Evolutionary conservation across 2,888 invertebrate species (phyloP).

Genomic region (Synergus umbraculus): DNA sequence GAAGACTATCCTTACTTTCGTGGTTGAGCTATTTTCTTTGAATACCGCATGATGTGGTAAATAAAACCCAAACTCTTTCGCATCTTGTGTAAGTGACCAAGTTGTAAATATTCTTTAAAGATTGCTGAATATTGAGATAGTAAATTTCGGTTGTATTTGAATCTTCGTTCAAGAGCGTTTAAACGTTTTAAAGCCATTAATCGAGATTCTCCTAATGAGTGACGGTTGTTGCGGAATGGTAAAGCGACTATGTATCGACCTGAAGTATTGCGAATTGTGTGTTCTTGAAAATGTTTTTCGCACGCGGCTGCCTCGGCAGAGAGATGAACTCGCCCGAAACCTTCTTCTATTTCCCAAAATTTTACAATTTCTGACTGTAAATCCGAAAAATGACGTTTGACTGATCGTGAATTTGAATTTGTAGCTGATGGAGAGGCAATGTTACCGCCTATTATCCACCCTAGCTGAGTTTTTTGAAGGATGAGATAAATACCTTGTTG

Average conservation of each 20-base stretch:
- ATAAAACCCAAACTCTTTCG: no score
- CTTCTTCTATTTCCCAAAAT: constrained; percentile 42
- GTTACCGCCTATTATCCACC: constrained; percentile 51
- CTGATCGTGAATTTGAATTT: neutral
- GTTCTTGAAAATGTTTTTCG: constrained; percentile 38
- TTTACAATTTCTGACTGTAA: neutral
- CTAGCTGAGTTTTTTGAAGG: constrained; percentile 53
- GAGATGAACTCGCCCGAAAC: neutral
- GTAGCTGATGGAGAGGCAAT: neutral
- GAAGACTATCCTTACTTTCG: no score
- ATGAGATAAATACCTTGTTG: constrained; percentile 39
- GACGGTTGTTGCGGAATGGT: constrained; percentile 29
- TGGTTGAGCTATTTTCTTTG: no score
- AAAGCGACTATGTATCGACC: constrained; percentile 41
- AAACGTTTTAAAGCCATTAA: constrained; percentile 2
- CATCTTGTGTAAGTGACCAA: no score
- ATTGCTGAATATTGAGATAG: no score
- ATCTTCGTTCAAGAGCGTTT: no score
- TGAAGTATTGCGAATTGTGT: neutral
- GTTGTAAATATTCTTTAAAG: no score
- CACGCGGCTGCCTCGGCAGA: constrained; percentile 21
- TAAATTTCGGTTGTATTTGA: no score
- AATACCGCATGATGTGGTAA: no score
- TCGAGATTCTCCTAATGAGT: constrained; percentile 28
- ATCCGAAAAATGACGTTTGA: neutral